A percentile compares a stretch with the other conserved stretches of the same genome.
Evolutionary conservation across 2,888 invertebrate genomes (phyloP).

Genomic region (Oligia latruncula): DNA sequence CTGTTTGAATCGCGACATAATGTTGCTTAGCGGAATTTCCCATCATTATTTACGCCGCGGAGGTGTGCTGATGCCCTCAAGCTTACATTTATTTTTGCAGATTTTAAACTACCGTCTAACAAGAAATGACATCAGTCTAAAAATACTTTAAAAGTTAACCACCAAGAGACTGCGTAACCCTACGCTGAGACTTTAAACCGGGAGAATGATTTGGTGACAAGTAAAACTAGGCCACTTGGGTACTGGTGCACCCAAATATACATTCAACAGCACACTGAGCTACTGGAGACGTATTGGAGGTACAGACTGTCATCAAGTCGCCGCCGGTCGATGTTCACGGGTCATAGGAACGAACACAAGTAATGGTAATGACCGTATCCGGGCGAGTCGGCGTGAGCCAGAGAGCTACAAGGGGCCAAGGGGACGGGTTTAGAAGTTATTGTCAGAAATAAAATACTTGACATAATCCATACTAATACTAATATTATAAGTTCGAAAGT

Average conservation of each 20-base stretch:
- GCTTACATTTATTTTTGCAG: no score
- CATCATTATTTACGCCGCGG: no score
- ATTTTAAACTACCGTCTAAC: not conserved
- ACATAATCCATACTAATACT: not conserved
- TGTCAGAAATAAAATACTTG: not conserved
- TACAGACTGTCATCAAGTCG: slow-evolving; percentile 41
- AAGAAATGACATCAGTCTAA: not conserved
- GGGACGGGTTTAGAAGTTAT: slow-evolving; percentile 23
- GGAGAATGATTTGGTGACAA: slow-evolving; percentile 1
- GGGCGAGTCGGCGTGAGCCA: slow-evolving; percentile 51
- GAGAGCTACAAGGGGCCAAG: slow-evolving; percentile 12
- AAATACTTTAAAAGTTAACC: not conserved
- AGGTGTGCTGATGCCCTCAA: no score
- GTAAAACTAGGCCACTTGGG: slow-evolving; percentile 14
- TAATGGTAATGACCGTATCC: slow-evolving; percentile 72
- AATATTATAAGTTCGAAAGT: no score
- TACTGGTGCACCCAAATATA: slow-evolving; percentile 28
- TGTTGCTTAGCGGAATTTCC: no score
- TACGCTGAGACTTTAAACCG: not conserved
- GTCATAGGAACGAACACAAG: slow-evolving; percentile 57
- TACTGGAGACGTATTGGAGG: slow-evolving; percentile 3
- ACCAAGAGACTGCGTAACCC: not conserved
- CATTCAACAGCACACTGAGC: slow-evolving; percentile 8
- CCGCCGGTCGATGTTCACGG: slow-evolving; percentile 51
- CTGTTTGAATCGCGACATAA: no score